phyloP scores from a whole-genome alignment of 1,140 invertebrate species.

The Drosophila parabipectinata region DNA sequence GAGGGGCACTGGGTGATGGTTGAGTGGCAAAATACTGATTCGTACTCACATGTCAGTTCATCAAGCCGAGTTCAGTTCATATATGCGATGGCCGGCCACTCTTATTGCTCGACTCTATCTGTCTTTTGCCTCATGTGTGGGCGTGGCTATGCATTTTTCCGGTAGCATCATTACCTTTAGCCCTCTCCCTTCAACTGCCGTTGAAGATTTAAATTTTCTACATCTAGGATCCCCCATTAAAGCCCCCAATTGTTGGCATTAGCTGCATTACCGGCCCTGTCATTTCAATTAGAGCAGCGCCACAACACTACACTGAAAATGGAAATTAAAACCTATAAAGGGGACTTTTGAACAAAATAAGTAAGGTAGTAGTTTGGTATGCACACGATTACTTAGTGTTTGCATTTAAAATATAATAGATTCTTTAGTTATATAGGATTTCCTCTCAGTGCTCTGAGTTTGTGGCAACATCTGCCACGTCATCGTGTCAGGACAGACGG shows the following conservation, averaged over 20 bases:
- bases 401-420: neutral
- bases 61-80: slow-evolving; percentile 25
- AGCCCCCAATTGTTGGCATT: slow-evolving; percentile 14
- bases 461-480: slow-evolving; percentile 28
- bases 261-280: slow-evolving; percentile 32
- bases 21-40: slow-evolving; percentile 41
- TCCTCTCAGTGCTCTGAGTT: neutral
- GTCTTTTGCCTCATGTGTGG: neutral
- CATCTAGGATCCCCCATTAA: slow-evolving; percentile 1
- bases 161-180: slow-evolving; percentile 50
- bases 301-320: neutral
- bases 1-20: neutral
- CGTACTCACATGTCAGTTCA: slow-evolving; percentile 45
- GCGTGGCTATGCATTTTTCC: slow-evolving; percentile 37
- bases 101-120: neutral
- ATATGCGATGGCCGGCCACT: slow-evolving; percentile 5
- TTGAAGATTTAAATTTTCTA: slow-evolving; percentile 11
- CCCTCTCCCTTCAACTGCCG: neutral
- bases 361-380: neutral
- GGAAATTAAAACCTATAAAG: neutral
- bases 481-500: slow-evolving; percentile 31
- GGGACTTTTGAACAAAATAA: neutral
- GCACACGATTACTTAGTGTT: neutral
- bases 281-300: slow-evolving; percentile 24
- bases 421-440: neutral